Evolutionary conservation across 2,113 vertebrate genomes (phyloP).

Genomic region (Amblyornis subalaris): DNA sequence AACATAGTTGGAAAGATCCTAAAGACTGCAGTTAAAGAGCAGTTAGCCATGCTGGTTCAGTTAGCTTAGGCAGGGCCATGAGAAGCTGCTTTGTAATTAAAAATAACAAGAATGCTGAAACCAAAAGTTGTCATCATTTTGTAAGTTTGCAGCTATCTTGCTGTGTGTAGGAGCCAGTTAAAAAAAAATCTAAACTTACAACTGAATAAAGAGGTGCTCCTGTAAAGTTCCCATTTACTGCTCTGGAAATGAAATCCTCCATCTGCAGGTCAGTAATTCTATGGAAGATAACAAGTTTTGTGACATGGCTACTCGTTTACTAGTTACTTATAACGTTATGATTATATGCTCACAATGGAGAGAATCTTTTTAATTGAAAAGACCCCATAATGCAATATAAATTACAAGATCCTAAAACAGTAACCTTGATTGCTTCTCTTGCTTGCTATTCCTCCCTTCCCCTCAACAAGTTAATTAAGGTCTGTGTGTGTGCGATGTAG

Average conservation of each 20-base stretch:
- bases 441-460: not conserved
- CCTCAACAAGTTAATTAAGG: not conserved
- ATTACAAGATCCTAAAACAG: not conserved
- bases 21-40: not conserved
- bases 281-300: not conserved
- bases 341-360: not conserved
- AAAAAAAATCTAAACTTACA: constrained; percentile 13
- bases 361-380: not conserved
- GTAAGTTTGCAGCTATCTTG: constrained; percentile 15
- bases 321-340: not conserved
- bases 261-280: constrained; percentile 19
- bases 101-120: not conserved
- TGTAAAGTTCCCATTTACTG: constrained; percentile 3
- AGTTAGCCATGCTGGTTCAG: not conserved
- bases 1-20: not conserved
- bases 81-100: not conserved
- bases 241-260: constrained; percentile 27
- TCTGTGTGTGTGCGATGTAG: not conserved
- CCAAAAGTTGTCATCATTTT: not conserved
- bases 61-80: not conserved
- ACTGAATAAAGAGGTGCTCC: constrained; percentile 15
- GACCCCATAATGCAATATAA: not conserved
- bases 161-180: not conserved
- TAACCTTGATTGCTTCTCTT: not conserved
- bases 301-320: not conserved